These are phyloP conservation scores for Dynastes hyllus DNA, from an alignment of 2,888 invertebrate genomes.

Conservation along the genomic window DNA sequence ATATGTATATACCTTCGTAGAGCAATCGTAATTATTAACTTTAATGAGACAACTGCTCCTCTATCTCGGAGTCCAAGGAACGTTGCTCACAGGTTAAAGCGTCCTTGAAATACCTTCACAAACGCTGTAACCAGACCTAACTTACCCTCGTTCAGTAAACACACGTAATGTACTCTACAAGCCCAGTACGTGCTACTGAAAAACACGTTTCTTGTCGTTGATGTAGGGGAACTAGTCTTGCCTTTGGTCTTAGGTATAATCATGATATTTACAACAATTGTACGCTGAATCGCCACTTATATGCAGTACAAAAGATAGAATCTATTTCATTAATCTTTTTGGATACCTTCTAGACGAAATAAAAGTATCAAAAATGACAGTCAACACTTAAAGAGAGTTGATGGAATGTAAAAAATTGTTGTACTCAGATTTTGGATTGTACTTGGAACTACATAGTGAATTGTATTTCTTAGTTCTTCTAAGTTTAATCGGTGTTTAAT, in stretches of 20 bases:
- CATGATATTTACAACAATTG: no score
- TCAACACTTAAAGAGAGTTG: no score
- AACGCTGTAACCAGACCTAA: slow-evolving; percentile 9
- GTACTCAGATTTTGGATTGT: no score
- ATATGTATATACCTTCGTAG: background rate
- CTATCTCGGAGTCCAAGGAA: slow-evolving; percentile 8
- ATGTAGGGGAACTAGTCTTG: slow-evolving; percentile 7
- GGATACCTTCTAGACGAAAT: no score
- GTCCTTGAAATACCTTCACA: slow-evolving; percentile 29
- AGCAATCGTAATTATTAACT: slow-evolving; percentile 34
- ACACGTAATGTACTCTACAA: slow-evolving; percentile 5
- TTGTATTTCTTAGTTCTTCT: no score
- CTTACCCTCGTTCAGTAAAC: slow-evolving; percentile 20
- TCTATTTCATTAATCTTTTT: no score
- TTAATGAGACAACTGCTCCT: slow-evolving; percentile 36
- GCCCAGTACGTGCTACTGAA: slow-evolving; percentile 8
- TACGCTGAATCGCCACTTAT: no score
- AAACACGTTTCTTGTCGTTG: slow-evolving; percentile 26
- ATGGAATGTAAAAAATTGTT: no score
- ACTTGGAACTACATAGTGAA: no score
- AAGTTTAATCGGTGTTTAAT: no score
- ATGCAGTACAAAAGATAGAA: no score
- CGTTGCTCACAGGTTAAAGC: slow-evolving; percentile 30
- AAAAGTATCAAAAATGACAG: no score
- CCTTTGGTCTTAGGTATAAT: background rate